Evolutionary conservation across 2,113 vertebrate species (phyloP).

Genomic region (Brachypteracias leptosomus): DNA sequence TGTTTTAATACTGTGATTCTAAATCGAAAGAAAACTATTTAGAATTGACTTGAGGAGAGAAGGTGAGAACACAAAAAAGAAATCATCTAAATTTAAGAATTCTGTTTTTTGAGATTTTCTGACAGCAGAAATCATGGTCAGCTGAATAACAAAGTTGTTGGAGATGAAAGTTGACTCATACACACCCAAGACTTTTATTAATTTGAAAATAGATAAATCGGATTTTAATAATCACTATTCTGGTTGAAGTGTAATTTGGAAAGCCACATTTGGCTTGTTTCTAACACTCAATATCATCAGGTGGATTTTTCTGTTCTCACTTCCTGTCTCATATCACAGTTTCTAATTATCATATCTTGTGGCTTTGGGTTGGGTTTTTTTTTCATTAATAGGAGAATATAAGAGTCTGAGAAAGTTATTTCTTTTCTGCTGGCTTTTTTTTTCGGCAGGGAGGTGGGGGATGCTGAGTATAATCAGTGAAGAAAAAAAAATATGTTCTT

Average conservation of each 20-base stretch:
- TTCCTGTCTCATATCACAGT: neutral
- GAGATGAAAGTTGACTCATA: neutral
- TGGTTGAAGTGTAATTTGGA: neutral
- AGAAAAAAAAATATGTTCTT: too few species aligned
- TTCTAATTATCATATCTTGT: neutral
- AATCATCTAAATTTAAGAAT: neutral
- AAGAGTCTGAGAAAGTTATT: neutral
- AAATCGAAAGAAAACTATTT: neutral
- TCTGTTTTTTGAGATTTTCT: neutral
- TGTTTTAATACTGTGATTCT: neutral
- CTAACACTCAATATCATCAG: neutral
- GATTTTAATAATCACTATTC: neutral
- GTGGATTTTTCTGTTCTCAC: neutral
- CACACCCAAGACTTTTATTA: neutral
- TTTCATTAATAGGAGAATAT: neutral
- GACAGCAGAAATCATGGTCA: neutral
- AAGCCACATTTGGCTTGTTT: neutral
- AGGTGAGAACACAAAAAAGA: neutral
- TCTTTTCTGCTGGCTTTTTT: neutral
- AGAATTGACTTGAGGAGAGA: neutral
- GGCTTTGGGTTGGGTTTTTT: neutral
- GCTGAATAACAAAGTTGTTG: neutral
- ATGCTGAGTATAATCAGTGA: neutral
- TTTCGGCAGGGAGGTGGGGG: neutral
- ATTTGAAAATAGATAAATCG: neutral